phyloP scores from a whole-genome alignment of 2,113 vertebrate genomes.

The Grammomys surdaster region DNA sequence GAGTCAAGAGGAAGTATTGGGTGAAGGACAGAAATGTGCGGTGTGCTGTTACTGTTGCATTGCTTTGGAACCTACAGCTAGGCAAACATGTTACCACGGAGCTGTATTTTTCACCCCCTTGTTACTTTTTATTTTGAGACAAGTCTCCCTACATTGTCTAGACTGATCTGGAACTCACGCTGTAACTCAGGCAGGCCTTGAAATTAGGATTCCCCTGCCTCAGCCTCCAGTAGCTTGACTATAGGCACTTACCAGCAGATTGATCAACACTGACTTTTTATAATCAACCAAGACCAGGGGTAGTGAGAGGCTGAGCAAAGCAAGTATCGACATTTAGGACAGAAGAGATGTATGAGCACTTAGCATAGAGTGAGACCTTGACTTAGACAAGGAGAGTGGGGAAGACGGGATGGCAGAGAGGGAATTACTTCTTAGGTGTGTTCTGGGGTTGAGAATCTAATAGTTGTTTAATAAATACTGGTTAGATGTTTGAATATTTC shows the following conservation, averaged over 20 bases:
- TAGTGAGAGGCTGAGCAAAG: background rate
- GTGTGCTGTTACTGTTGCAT: background rate
- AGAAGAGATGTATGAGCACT: background rate
- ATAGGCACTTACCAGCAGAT: background rate
- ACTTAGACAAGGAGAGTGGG: background rate
- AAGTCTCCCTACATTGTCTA: no score
- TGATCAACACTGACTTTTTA: background rate
- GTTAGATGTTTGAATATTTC: background rate
- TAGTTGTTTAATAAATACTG: conserved; percentile 36
- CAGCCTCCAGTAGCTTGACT: background rate
- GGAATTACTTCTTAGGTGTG: background rate
- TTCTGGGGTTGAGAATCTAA: conserved; percentile 16
- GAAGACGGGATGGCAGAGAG: background rate
- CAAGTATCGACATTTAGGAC: background rate
- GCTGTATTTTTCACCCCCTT: background rate
- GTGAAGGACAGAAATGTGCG: background rate
- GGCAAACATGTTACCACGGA: background rate
- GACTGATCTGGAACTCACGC: background rate
- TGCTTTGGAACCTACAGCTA: background rate
- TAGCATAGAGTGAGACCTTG: background rate
- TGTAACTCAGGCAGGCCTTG: background rate
- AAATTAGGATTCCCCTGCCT: background rate
- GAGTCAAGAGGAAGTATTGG: conserved; percentile 31
- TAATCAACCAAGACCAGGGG: conserved; percentile 29
- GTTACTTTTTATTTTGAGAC: background rate